phyloP scores from a whole-genome alignment of 1,140 invertebrate species.

The Polyergus mexicanus region DNA sequence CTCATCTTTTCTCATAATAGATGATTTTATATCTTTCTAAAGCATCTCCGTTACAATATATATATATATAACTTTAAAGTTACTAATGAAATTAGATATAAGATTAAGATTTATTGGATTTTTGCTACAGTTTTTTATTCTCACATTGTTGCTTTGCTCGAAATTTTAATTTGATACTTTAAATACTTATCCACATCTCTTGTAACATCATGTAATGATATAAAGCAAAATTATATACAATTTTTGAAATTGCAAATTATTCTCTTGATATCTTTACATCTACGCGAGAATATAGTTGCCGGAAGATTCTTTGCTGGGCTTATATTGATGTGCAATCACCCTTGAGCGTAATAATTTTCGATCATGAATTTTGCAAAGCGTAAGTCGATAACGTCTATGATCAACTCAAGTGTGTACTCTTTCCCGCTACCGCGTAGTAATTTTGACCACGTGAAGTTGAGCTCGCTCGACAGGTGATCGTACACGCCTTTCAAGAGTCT shows the following conservation, averaged over 20 bases:
- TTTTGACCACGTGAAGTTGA: slow-evolving; percentile 40
- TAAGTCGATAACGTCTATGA: slow-evolving; percentile 32
- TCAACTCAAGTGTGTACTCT: slow-evolving; percentile 15
- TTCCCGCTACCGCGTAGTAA: slow-evolving; percentile 21
- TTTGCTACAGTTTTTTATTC: background rate
- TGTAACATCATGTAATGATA: too few species aligned
- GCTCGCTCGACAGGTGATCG: slow-evolving; percentile 38
- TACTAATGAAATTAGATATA: background rate
- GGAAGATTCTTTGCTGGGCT: background rate
- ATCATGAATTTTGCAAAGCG: slow-evolving; percentile 38
- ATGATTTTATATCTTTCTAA: background rate
- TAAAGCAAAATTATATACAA: background rate
- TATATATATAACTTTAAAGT: background rate
- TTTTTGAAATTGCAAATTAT: slow-evolving; percentile 21
- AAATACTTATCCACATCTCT: too few species aligned
- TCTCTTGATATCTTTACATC: background rate
- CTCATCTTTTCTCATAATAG: slow-evolving; percentile 12
- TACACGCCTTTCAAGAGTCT: background rate
- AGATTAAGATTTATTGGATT: background rate
- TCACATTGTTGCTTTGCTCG: background rate
- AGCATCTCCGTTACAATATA: background rate
- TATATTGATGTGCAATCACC: slow-evolving; percentile 1
- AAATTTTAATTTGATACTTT: background rate
- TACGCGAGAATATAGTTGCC: slow-evolving; percentile 1
- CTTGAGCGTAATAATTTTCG: slow-evolving; percentile 44